These are phyloP conservation scores for Steinernema carpocapsae DNA, from an alignment of 2,888 invertebrate species.

Conservation along the genomic window DNA sequence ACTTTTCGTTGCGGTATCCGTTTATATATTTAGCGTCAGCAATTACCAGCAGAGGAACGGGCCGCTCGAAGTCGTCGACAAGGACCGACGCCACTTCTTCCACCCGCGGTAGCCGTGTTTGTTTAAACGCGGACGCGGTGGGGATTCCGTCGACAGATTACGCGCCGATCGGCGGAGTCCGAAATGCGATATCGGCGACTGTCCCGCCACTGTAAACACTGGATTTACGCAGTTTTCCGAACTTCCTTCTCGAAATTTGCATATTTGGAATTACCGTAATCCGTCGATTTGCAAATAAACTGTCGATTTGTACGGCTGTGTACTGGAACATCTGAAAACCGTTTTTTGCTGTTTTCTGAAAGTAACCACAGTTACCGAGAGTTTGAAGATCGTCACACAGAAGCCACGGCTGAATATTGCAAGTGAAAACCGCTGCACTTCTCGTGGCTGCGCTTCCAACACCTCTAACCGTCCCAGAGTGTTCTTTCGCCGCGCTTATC, in stretches of 20 bases:
- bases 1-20: not conserved
- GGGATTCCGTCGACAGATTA: conserved; percentile 31
- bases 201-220: conserved; percentile 14
- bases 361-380: no score
- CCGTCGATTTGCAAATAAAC: no score
- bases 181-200: conserved; percentile 29
- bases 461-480: not conserved
- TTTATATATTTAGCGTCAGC: not conserved
- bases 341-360: no score
- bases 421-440: not conserved
- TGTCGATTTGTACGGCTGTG: no score
- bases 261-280: no score
- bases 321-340: no score
- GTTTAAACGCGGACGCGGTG: conserved; percentile 20
- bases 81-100: not conserved
- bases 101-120: conserved; percentile 25
- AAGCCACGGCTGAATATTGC: no score
- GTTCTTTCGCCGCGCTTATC: no score
- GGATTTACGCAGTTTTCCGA: not conserved
- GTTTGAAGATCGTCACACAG: no score
- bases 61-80: not conserved
- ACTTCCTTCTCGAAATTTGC: no score
- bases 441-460: not conserved
- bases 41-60: not conserved
- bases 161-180: not conserved